A percentile compares a stretch with the other conserved stretches of the same genome.
Evolutionary conservation across 2,113 vertebrate genomes (phyloP).

Genomic region (Artemisiospiza belli): DNA sequence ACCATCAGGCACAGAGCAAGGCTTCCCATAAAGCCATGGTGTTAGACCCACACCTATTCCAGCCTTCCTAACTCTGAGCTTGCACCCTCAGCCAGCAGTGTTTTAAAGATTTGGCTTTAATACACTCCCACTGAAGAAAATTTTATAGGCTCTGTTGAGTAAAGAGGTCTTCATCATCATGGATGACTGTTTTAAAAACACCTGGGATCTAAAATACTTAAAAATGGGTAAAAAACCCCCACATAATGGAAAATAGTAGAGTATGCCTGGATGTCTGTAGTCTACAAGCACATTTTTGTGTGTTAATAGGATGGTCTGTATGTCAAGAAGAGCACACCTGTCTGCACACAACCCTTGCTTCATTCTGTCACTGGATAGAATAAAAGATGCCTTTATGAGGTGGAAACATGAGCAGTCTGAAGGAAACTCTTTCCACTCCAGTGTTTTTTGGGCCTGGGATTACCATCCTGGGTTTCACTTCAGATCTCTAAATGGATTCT

Average conservation of each 20-base stretch:
- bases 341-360: neutral
- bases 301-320: neutral
- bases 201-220: neutral
- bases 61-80: neutral
- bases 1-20: neutral
- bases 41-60: neutral
- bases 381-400: conserved; percentile 54
- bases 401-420: conserved; percentile 59
- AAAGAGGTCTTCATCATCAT: neutral
- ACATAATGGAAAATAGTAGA: neutral
- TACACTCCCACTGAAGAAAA: neutral
- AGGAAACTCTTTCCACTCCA: conserved; percentile 58
- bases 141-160: neutral
- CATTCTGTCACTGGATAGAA: conserved; percentile 37
- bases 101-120: neutral
- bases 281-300: neutral
- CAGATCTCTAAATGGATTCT: conserved; percentile 37
- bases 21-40: neutral
- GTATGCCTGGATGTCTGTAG: neutral
- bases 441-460: neutral
- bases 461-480: neutral
- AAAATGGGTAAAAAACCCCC: neutral
- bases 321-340: neutral
- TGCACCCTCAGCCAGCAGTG: neutral
- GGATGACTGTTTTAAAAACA: neutral